Conservation (phyloP, 2,888 invertebrate genomes). For the Theretra japonica region DNA sequence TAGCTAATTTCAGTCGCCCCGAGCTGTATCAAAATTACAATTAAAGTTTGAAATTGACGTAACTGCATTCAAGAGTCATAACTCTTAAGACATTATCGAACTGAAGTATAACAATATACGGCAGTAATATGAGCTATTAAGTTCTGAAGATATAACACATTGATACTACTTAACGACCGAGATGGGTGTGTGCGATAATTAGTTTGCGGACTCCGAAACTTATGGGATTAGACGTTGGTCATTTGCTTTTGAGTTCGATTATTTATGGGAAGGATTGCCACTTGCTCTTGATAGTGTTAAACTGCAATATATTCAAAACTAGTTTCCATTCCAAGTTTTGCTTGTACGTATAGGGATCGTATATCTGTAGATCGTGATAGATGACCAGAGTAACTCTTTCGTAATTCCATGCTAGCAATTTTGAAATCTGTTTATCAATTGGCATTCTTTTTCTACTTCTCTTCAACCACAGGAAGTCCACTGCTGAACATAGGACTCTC, state of each 20-base stretch:
- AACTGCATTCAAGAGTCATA: background rate
- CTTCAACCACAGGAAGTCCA: too few species aligned
- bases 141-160: constrained; percentile 53
- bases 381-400: background rate
- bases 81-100: background rate
- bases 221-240: constrained; percentile 43
- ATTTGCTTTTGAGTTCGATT: constrained; percentile 39
- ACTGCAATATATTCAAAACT: constrained; percentile 23
- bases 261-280: constrained; percentile 24
- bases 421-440: background rate
- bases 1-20: background rate
- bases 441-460: too few species aligned
- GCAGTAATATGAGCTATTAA: constrained; percentile 56
- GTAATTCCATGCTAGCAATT: background rate
- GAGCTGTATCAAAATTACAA: background rate
- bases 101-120: background rate
- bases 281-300: constrained; percentile 22
- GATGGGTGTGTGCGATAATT: constrained; percentile 66
- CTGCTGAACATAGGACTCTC: too few species aligned
- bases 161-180: constrained; percentile 61
- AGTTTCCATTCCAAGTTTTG: background rate
- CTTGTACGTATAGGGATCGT: background rate
- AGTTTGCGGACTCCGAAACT: constrained; percentile 41
- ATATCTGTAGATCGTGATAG: background rate
- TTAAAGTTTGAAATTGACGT: background rate